Conservation (phyloP, 1,140 invertebrate genomes). For the Neotoxoptera formosana region DNA sequence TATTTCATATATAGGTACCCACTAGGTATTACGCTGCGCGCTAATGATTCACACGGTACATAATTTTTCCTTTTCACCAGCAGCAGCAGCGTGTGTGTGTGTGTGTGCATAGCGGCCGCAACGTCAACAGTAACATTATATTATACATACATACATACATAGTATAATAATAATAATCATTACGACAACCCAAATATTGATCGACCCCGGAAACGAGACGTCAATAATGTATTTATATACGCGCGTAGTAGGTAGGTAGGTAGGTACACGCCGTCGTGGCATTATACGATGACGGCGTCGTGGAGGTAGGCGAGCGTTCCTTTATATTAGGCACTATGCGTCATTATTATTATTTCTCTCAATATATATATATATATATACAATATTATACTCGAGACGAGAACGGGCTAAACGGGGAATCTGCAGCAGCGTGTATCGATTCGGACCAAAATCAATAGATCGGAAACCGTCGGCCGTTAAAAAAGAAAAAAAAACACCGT, state of each 20-base stretch:
- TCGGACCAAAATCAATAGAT: conserved; percentile 19
- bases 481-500: neutral
- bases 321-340: neutral
- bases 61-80: conserved; percentile 10
- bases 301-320: no score
- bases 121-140: neutral
- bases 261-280: neutral
- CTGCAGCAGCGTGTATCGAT: neutral
- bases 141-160: no score
- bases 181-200: conserved; percentile 57
- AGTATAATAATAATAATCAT: conserved; percentile 46
- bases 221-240: conserved; percentile 30
- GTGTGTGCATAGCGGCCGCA: neutral
- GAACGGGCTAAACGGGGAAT: conserved; percentile 26
- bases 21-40: neutral
- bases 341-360: neutral
- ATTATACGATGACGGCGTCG: no score
- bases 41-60: conserved; percentile 57
- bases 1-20: neutral
- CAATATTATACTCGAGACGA: neutral
- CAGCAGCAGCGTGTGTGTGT: no score
- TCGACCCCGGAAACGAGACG: conserved; percentile 56
- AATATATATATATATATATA: neutral
- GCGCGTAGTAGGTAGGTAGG: no score
- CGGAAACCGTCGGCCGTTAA: neutral